A percentile compares a stretch with the other conserved stretches of the same genome.
Evolutionary conservation across 1,140 invertebrate species (phyloP).

Genomic region (Amyelois transitella): DNA sequence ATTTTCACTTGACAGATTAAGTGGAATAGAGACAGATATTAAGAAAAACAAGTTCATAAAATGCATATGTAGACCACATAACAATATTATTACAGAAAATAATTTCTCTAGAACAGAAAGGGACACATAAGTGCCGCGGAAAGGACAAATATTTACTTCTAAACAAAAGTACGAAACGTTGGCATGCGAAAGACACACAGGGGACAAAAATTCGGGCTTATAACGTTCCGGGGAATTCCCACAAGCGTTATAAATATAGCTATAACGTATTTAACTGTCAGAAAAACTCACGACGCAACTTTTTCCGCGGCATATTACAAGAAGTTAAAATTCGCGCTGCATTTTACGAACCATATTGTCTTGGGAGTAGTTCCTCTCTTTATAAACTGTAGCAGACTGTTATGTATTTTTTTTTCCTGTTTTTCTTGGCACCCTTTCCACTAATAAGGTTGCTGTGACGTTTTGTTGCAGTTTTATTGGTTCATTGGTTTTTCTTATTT

Average conservation of each 20-base stretch:
- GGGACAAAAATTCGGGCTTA: constrained; percentile 47
- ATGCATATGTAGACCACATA: neutral
- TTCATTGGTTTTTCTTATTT: no score
- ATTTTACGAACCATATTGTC: neutral
- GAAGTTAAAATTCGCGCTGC: constrained; percentile 5
- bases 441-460: constrained; percentile 3
- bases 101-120: constrained; percentile 1
- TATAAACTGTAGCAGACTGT: neutral
- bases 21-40: no score
- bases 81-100: neutral
- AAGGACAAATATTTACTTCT: constrained; percentile 23
- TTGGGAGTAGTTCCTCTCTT: constrained; percentile 5
- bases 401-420: neutral
- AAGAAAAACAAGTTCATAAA: neutral
- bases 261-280: constrained; percentile 38
- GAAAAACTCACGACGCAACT: constrained; percentile 22
- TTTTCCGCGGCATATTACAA: constrained; percentile 9
- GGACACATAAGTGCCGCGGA: neutral
- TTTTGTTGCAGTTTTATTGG: no score
- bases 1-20: no score
- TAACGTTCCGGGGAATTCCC: constrained; percentile 40
- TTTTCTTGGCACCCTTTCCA: constrained; percentile 11
- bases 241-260: constrained; percentile 45
- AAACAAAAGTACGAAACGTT: constrained; percentile 22
- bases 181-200: constrained; percentile 31